These are phyloP conservation scores for Drosophila picticornis DNA, from an alignment of 2,888 invertebrate species.

Conservation along the genomic window DNA sequence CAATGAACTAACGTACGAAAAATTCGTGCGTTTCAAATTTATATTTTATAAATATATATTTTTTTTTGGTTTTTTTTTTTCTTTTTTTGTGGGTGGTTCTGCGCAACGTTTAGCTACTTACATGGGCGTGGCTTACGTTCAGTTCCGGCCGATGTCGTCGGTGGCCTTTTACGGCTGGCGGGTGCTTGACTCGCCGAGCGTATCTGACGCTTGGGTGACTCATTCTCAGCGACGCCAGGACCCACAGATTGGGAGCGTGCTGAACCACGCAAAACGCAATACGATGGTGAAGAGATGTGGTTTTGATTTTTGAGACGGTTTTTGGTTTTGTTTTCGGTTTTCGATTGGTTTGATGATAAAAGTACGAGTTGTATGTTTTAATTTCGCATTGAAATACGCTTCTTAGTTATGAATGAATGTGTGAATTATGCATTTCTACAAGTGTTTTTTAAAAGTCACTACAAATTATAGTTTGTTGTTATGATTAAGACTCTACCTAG, in stretches of 20 bases:
- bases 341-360: slow-evolving; percentile 68
- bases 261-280: slow-evolving; percentile 60
- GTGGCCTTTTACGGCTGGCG: slow-evolving; percentile 87
- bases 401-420: slow-evolving; percentile 25
- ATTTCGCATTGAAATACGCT: slow-evolving; percentile 46
- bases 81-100: slow-evolving; percentile 42
- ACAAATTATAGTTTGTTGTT: slow-evolving; percentile 29
- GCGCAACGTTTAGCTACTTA: slow-evolving; percentile 86
- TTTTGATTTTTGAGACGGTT: slow-evolving; percentile 41
- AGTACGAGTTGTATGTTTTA: slow-evolving; percentile 71
- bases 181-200: slow-evolving; percentile 86
- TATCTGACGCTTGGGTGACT: slow-evolving; percentile 92
- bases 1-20: slow-evolving; percentile 48
- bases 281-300: slow-evolving; percentile 51
- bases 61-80: slow-evolving; percentile 15
- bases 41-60: background rate
- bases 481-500: slow-evolving; percentile 12
- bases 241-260: slow-evolving; percentile 91
- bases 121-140: slow-evolving; percentile 89
- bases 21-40: slow-evolving; percentile 33
- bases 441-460: slow-evolving; percentile 26
- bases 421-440: slow-evolving; percentile 31
- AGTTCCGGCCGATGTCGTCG: slow-evolving; percentile 85
- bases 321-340: slow-evolving; percentile 31
- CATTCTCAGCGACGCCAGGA: slow-evolving; percentile 88